These are phyloP conservation scores for Metaphire vulgaris DNA, from an alignment of 1,140 invertebrate genomes.

Conservation along the genomic window DNA sequence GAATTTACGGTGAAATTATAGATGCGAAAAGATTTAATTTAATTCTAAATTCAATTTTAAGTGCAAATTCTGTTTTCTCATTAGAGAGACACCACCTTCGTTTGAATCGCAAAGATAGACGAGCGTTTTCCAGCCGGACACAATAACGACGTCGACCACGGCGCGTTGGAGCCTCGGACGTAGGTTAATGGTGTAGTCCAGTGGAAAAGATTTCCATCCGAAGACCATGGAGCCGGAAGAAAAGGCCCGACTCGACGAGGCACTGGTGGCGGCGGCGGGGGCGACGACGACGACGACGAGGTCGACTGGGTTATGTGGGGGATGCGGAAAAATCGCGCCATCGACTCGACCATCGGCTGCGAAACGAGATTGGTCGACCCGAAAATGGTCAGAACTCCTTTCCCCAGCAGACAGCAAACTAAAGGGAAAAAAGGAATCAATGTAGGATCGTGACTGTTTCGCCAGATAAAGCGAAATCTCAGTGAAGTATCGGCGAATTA, in stretches of 20 bases:
- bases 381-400: background rate
- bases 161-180: background rate
- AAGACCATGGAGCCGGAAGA: background rate
- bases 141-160: background rate
- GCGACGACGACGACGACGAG: background rate
- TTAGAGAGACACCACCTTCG: too few species aligned
- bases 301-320: background rate
- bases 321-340: background rate
- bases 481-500: too few species aligned
- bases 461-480: too few species aligned
- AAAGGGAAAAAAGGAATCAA: background rate
- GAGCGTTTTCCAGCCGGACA: background rate
- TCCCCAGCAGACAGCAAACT: background rate
- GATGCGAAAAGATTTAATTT: too few species aligned
- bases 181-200: background rate
- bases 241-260: background rate
- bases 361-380: background rate
- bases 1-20: too few species aligned
- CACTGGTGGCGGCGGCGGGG: too few species aligned
- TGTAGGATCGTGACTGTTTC: too few species aligned
- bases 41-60: too few species aligned
- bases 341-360: background rate
- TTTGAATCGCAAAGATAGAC: background rate
- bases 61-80: too few species aligned
- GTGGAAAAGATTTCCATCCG: background rate